Evolutionary conservation across 2,113 vertebrate species (phyloP).

Genomic region (Urocynchramus pylzowi): DNA sequence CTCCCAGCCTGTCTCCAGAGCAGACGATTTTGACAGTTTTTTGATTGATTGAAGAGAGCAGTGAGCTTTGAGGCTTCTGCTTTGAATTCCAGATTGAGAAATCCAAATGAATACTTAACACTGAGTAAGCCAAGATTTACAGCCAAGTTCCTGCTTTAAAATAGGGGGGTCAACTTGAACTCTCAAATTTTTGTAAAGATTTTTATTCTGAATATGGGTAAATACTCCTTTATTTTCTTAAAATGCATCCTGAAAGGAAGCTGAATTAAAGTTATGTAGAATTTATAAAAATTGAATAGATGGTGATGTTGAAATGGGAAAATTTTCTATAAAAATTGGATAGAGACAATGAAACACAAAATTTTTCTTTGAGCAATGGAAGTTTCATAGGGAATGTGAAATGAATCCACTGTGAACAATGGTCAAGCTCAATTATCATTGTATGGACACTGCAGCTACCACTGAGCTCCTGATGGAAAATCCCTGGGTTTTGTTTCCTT

Average conservation of each 20-base stretch:
- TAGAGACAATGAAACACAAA: neutral
- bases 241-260: neutral
- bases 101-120: neutral
- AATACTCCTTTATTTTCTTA: neutral
- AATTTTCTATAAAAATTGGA: neutral
- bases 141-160: neutral
- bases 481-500: neutral
- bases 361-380: neutral
- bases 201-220: neutral
- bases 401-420: neutral
- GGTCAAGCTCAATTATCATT: neutral
- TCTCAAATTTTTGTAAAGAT: neutral
- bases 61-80: neutral
- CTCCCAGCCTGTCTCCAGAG: neutral
- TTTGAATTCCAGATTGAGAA: neutral
- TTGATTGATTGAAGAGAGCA: neutral
- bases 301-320: neutral
- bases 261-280: neutral
- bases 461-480: neutral
- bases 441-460: neutral
- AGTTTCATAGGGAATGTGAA: neutral
- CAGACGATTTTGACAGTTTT: neutral
- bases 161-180: neutral
- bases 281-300: neutral
- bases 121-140: neutral